Evolutionary conservation across 1,140 invertebrate genomes (phyloP), one percentile per base, ranked within the genome.

Genomic region (Drosophila malerkotliana): DNA sequence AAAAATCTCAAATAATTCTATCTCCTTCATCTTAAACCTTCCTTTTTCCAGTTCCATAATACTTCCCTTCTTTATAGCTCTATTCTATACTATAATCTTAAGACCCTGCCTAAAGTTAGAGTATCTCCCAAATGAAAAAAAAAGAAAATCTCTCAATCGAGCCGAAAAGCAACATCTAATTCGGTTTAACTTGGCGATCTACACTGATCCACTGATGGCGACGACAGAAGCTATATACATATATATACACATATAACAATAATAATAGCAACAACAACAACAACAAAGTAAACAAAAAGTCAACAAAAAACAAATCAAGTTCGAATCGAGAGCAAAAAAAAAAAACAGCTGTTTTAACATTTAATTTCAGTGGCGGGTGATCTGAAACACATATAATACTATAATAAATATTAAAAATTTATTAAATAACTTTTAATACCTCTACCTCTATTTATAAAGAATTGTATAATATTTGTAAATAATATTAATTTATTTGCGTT

Each of bases 341-440:
- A 18, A 60, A 49, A 81, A 81, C 80, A 84, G 80, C 80, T 83
- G 80, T 83, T 83, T 44, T 32, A 12, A 59, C 12, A 49, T 59
- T 79, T 57, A 26, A 37, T 56, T 56, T 57, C 15, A 28, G 39
- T 3, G 39, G 14, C n/a, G 14, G 7, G 2, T 32, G 30, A 7
- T 10, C 30, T 32, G 30, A 3, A 21, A 21, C 21, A 3, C 21
- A 3, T 3, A 21, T 21, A 34, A 34, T 30, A 30, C 28, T 34
- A 34, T 34, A 10, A 34, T 9, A 34, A 9, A 34, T 34, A 9
- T 15, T 21, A 21, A 21, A 21, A 21, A 21, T 21, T 2, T 21
- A 21, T 21, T 21, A 21, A 21, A 21, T 21, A 21, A 21, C 21
- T 21, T 3, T 21, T 2, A 21, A 21, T 21, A 3, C 2, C 21